A percentile compares a stretch with the other conserved stretches of the same genome.
phyloP scores from a whole-genome alignment of 2,888 invertebrate species.

The Cerastis leucographa region DNA sequence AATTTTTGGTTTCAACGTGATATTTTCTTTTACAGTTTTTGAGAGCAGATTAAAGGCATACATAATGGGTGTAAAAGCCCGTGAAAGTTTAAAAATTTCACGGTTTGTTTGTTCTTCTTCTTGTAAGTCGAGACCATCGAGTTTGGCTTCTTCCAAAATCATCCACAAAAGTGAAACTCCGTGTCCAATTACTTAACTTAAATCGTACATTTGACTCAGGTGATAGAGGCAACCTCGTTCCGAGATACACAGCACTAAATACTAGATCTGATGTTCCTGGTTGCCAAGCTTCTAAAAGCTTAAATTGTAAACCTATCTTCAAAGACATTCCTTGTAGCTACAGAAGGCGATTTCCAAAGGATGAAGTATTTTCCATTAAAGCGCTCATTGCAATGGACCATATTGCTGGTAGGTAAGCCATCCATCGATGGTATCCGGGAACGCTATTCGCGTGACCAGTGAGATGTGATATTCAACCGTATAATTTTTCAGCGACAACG shows the following conservation, averaged over 20 bases:
- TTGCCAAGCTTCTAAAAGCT: slow-evolving; percentile 18
- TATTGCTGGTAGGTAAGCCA: background rate
- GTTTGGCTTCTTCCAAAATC: background rate
- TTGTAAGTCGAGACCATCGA: background rate
- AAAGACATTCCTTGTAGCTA: slow-evolving; percentile 24
- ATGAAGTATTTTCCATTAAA: slow-evolving; percentile 38
- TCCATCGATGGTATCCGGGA: background rate
- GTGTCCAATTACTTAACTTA: background rate
- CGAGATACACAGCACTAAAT: background rate
- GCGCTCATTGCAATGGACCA: background rate
- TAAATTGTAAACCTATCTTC: slow-evolving; percentile 28
- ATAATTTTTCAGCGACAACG: too few species aligned
- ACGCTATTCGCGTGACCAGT: background rate
- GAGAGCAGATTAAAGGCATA: background rate
- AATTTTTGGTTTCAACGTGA: background rate
- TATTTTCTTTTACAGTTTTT: background rate
- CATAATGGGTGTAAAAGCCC: background rate
- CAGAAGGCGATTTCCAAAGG: slow-evolving; percentile 1
- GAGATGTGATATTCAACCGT: background rate
- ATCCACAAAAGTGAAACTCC: background rate
- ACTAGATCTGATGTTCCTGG: background rate
- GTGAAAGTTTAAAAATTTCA: too few species aligned
- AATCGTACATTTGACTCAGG: too few species aligned
- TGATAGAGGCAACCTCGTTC: background rate
- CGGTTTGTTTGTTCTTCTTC: too few species aligned